These are phyloP conservation scores for Lepidonotus clava DNA, from an alignment of 2,888 invertebrate species.

Conservation along the genomic window DNA sequence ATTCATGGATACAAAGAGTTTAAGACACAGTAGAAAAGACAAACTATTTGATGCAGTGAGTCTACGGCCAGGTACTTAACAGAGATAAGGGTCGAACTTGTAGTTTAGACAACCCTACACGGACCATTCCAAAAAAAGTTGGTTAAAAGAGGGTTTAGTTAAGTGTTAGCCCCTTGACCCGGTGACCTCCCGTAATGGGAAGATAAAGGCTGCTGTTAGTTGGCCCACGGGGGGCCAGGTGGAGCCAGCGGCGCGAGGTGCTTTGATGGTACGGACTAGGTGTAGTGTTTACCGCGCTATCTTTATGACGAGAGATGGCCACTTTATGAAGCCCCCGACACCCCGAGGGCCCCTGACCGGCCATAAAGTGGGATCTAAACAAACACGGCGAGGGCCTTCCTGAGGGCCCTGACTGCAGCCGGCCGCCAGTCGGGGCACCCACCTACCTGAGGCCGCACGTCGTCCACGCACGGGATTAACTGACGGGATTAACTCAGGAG, in stretches of 20 bases:
- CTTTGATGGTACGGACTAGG: conserved; percentile 5
- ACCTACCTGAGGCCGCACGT: neutral
- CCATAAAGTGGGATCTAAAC: neutral
- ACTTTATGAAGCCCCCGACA: neutral
- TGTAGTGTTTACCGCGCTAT: conserved; percentile 25
- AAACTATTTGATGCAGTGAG: too few relatives aligned
- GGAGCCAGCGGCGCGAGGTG: neutral
- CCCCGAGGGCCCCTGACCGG: neutral
- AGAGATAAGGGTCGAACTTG: too few relatives aligned
- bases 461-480: neutral
- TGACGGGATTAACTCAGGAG: neutral
- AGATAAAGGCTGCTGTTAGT: neutral
- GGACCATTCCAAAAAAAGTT: too few relatives aligned
- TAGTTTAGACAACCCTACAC: too few relatives aligned
- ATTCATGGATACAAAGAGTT: too few relatives aligned
- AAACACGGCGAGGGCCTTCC: neutral
- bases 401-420: neutral
- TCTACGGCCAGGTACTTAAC: too few relatives aligned
- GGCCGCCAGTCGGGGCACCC: neutral
- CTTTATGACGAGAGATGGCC: conserved; percentile 26
- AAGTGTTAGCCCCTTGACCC: neutral
- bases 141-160: too few relatives aligned
- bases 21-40: too few relatives aligned
- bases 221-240: neutral
- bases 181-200: neutral